Conservation (phyloP, 2,797 vertebrate species). For the Heliangelus exortis region DNA sequence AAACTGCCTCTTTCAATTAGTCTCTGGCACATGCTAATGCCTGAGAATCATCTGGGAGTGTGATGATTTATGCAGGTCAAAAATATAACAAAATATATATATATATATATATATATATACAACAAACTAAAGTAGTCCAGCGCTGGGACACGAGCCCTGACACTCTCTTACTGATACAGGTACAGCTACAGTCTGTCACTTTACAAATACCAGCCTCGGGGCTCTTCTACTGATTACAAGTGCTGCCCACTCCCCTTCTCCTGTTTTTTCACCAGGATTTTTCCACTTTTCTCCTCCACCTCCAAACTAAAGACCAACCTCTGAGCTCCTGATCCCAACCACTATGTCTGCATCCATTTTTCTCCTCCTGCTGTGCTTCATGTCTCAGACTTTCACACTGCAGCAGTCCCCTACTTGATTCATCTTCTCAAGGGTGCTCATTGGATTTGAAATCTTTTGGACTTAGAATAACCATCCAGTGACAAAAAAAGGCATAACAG, state of each 20-base stretch:
- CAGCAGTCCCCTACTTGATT: background rate
- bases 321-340: background rate
- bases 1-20: background rate
- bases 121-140: background rate
- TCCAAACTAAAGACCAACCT: background rate
- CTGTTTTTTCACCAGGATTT: background rate
- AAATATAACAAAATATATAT: background rate
- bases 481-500: background rate
- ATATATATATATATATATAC: background rate
- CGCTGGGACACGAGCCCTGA: background rate
- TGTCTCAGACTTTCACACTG: rapidly evolving
- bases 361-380: background rate
- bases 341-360: background rate
- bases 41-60: background rate
- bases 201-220: background rate
- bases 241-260: background rate
- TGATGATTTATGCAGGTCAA: background rate
- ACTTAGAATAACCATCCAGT: background rate
- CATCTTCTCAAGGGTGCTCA: background rate
- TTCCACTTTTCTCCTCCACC: background rate
- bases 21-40: background rate
- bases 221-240: background rate
- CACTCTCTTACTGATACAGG: background rate
- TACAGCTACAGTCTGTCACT: background rate
- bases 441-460: background rate